Conservation (phyloP, 1,140 invertebrate species). For the Drosophila parabipectinata region DNA sequence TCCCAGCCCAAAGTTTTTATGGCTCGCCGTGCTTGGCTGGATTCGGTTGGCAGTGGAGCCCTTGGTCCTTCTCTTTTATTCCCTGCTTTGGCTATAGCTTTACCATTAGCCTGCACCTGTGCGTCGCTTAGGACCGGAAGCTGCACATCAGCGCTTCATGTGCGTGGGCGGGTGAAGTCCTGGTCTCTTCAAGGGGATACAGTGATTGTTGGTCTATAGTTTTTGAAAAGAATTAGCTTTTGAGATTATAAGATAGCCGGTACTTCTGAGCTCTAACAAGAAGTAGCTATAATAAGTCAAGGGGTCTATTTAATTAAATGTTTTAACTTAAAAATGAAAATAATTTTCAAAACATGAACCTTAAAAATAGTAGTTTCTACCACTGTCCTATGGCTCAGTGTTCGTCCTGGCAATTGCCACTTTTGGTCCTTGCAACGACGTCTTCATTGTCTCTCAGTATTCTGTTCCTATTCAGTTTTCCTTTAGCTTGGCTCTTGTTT, state of each 20-base stretch:
- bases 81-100: slow-evolving; percentile 4
- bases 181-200: slow-evolving; percentile 22
- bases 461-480: slow-evolving; percentile 18
- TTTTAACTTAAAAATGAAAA: background rate
- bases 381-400: slow-evolving; percentile 29
- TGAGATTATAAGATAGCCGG: background rate
- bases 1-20: slow-evolving; percentile 68
- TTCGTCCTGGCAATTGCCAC: slow-evolving; percentile 64
- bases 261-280: background rate
- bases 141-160: slow-evolving; percentile 71
- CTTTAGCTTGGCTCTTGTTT: slow-evolving; percentile 21
- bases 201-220: slow-evolving; percentile 10
- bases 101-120: slow-evolving; percentile 69
- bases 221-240: background rate
- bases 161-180: slow-evolving; percentile 51
- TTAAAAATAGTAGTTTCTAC: background rate
- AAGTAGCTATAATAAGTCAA: background rate
- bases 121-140: slow-evolving; percentile 72
- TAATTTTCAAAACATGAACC: background rate
- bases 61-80: slow-evolving; percentile 6
- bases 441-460: slow-evolving; percentile 69
- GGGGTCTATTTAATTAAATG: too few relatives aligned
- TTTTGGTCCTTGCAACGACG: slow-evolving; percentile 59
- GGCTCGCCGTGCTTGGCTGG: slow-evolving; percentile 51
- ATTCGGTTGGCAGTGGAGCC: background rate